A percentile compares a stretch with the other conserved stretches of the same genome.
Conservation (phyloP, 2,113 vertebrate species). For the Atrichornis clamosus region DNA sequence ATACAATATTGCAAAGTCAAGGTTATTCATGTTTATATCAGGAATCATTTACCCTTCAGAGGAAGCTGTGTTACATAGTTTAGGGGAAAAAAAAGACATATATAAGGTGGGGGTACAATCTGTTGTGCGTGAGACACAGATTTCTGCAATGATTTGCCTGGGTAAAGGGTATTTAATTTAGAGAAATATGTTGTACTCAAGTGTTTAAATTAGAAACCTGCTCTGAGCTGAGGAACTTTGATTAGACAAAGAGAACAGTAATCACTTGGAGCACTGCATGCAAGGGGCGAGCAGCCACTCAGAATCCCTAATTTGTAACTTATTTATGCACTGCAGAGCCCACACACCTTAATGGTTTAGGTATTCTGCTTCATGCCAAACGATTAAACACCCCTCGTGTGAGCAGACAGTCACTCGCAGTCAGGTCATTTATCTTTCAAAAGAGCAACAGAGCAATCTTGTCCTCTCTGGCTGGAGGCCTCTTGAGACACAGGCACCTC, state of each 20-base stretch:
- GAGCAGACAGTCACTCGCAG: neutral
- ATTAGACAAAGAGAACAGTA: conserved; percentile 5
- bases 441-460: neutral
- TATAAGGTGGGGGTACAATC: neutral
- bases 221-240: conserved; percentile 27
- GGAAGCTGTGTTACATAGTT: neutral
- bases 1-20: neutral
- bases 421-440: conserved; percentile 9
- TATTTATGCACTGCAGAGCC: conserved; percentile 14
- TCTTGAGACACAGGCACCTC: neutral
- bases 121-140: neutral
- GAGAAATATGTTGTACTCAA: neutral
- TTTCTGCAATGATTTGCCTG: neutral
- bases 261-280: neutral
- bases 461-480: neutral
- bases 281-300: neutral
- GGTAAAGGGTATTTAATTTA: conserved; percentile 40
- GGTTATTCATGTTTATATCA: neutral
- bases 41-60: neutral
- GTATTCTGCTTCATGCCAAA: neutral
- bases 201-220: conserved; percentile 36
- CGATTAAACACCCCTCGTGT: neutral
- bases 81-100: neutral
- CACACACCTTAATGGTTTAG: neutral
- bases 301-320: conserved; percentile 15